Percentiles rank a stretch among this genome's conserved stretches.
Evolutionary conservation across 2,113 vertebrate species (phyloP).

Genomic region (Uria lomvia): DNA sequence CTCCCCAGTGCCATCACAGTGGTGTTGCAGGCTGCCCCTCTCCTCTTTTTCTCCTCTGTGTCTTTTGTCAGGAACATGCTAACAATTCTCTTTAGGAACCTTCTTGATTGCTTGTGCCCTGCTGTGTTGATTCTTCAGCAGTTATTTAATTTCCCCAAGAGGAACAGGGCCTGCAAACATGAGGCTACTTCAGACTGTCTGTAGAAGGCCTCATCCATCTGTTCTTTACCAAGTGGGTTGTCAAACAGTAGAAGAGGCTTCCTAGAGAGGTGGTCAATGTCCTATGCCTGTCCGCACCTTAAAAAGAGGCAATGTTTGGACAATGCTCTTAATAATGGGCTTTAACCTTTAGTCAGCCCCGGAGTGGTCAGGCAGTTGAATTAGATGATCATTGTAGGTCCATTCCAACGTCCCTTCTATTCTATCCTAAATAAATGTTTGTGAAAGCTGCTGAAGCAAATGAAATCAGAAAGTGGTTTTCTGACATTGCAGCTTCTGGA

Average conservation of each 20-base stretch:
- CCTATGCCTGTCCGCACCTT: neutral
- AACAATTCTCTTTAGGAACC: no score
- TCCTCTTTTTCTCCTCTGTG: no score
- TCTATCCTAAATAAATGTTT: neutral
- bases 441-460: neutral
- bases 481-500: neutral
- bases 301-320: neutral
- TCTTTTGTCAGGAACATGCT: no score
- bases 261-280: no score
- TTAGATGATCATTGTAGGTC: neutral
- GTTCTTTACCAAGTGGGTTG: neutral
- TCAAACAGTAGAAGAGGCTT: neutral
- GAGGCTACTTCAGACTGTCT: no score
- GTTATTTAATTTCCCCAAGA: no score
- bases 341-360: neutral
- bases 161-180: no score
- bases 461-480: neutral
- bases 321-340: rapidly evolving
- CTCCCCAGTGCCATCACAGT: no score
- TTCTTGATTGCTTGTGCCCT: no score
- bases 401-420: neutral
- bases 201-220: no score
- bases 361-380: neutral
- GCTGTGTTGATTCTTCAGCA: no score
- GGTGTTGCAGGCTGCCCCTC: no score